Conservation (phyloP, 2,888 invertebrate species). For the Tinea pellionella region DNA sequence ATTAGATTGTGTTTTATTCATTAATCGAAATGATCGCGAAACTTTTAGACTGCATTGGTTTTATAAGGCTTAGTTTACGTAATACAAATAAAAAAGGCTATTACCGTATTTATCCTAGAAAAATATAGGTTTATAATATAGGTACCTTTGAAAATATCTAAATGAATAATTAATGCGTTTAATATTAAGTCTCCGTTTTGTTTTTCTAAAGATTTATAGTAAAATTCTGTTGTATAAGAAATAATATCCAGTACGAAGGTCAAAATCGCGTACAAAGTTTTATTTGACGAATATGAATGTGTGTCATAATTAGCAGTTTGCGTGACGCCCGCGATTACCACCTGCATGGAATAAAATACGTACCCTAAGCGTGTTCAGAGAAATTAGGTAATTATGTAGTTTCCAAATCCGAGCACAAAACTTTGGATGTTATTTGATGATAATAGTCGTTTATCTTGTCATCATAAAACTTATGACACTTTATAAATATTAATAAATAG, state of each 20-base stretch:
- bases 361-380: constrained; percentile 30
- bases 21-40: too few species aligned
- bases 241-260: constrained; percentile 3
- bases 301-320: constrained; percentile 47
- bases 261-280: constrained; percentile 5
- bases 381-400: constrained; percentile 47
- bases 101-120: too few species aligned
- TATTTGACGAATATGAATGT: constrained; percentile 10
- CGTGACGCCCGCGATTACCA: constrained; percentile 52
- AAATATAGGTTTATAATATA: too few species aligned
- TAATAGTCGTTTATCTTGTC: constrained; percentile 12
- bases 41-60: too few species aligned
- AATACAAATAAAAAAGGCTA: too few species aligned
- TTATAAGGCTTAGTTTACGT: too few species aligned
- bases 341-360: constrained; percentile 21
- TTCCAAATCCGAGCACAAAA: background rate
- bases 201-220: background rate
- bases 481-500: background rate
- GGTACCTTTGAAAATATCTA: too few species aligned
- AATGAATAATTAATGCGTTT: too few species aligned
- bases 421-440: constrained; percentile 1
- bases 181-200: background rate
- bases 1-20: too few species aligned
- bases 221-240: background rate
- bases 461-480: constrained; percentile 5